phyloP scores from a whole-genome alignment of 2,888 invertebrate genomes.

The Rhamnusium bicolor region DNA sequence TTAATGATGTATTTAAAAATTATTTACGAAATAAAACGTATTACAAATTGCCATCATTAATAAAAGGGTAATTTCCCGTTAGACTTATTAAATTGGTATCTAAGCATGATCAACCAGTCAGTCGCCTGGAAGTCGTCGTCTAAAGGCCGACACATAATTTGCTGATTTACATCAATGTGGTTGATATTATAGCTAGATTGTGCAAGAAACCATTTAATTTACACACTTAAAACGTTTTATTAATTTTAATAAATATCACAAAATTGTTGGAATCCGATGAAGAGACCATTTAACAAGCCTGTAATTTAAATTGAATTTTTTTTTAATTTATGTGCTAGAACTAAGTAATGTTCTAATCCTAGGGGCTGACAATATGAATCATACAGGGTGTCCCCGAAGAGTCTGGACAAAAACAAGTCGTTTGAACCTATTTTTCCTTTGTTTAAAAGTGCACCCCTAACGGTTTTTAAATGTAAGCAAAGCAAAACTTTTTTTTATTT shows the following conservation, averaged over 20 bases:
- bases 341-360: too few relatives aligned
- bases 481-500: too few relatives aligned
- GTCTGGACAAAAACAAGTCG: too few relatives aligned
- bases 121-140: slow-evolving; percentile 36
- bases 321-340: too few relatives aligned
- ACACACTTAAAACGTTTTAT: not conserved
- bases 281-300: too few relatives aligned
- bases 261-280: not conserved
- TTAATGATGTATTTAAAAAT: not conserved
- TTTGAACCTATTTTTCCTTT: too few relatives aligned
- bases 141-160: slow-evolving; percentile 33
- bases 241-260: not conserved
- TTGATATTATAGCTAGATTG: not conserved
- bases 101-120: slow-evolving; percentile 34
- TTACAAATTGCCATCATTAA: slow-evolving; percentile 24
- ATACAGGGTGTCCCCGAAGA: too few relatives aligned
- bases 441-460: too few relatives aligned
- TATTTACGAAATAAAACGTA: slow-evolving; percentile 6
- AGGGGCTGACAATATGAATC: too few relatives aligned
- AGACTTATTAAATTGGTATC: slow-evolving; percentile 37
- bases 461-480: too few relatives aligned
- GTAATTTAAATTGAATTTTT: too few relatives aligned
- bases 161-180: slow-evolving; percentile 22
- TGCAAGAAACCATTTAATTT: not conserved
- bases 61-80: slow-evolving; percentile 38